Evolutionary conservation across 1,140 invertebrate species (phyloP), one percentile per base, ranked within the genome.

Genomic region (Lucilia sericata): DNA sequence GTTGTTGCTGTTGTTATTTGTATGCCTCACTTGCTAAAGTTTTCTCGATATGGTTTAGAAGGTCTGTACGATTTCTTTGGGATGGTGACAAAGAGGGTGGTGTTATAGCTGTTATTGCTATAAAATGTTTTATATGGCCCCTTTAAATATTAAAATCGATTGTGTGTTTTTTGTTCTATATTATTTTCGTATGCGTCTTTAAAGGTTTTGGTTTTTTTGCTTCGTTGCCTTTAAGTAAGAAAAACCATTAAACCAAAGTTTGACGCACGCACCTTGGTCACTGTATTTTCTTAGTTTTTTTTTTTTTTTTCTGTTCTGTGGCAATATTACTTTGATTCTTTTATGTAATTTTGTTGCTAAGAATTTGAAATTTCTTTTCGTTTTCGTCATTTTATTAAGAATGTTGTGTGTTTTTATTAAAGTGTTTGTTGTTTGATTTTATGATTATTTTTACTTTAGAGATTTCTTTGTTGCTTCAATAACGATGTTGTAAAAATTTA

Each of bases 391-490:
- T 60, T 60, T 17, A 60, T n/a, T 60, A 14, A 21, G n/a, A 70
- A 70, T 60, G 14, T 60, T 17, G 25, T 60, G 7, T 60, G 13
- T 70, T 70, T 30, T 21, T 21, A 19, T 70, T 70, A 21, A 70
- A 70, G 65, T 70, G 21, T 19, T 70, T 70, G 65, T 70, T 70
- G 65, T 70, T 70, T 70, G 65, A 70, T 70, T 70, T 70, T 70
- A 70, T 70, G 65, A 70, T 70, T 70, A 25, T 70, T 70, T 70
- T 70, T 70, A 21, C 65, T 70, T 70, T 21, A 10, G 65, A 70
- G 65, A 70, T 70, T 70, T 21, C 19, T 70, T 70, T 21, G 65
- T 21, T 70, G 65, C n/a, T 70, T 25, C 65, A 70, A 25, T 70
- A 70, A 70, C 65, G 65, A 70, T 21, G 19, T 21, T 21, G 65